Conservation (phyloP, 2,113 vertebrate species). For the Gadus macrocephalus region DNA sequence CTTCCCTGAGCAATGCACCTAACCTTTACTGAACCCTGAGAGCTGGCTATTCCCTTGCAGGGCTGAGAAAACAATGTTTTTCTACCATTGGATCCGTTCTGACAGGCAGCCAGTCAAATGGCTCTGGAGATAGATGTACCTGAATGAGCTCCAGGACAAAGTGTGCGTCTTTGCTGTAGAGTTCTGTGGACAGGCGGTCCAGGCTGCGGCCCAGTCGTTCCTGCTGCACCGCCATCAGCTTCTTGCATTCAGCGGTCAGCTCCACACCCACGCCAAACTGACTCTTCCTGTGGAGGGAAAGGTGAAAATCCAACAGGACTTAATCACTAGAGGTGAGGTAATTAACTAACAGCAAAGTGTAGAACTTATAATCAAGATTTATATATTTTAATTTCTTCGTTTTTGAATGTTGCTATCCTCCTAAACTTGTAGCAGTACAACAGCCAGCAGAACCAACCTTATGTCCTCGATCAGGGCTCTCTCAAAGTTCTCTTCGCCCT, state of each 20-base stretch:
- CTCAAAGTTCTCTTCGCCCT: conserved; percentile 13
- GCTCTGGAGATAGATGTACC: conserved; percentile 40
- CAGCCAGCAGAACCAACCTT: conserved; percentile 52
- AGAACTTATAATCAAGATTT: background rate
- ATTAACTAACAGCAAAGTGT: too few species aligned
- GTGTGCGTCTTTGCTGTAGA: conserved; percentile 82
- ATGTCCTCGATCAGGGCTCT: conserved; percentile 70
- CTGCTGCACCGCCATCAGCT: conserved; percentile 72
- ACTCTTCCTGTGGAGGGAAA: conserved; percentile 55
- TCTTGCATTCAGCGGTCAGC: conserved; percentile 63
- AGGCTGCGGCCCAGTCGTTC: conserved; percentile 72
- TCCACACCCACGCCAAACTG: conserved; percentile 77
- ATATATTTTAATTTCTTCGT: too few species aligned
- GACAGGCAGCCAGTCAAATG: too few species aligned
- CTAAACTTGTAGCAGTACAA: too few species aligned
- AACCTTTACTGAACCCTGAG: too few species aligned
- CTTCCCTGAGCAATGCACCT: too few species aligned
- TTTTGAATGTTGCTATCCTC: too few species aligned
- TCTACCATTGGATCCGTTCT: too few species aligned
- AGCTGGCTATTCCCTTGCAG: too few species aligned
- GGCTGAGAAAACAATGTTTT: too few species aligned
- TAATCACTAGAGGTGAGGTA: too few species aligned
- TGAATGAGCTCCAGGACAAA: conserved; percentile 80
- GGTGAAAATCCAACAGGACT: background rate
- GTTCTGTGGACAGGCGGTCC: conserved; percentile 75